A percentile compares a stretch with the other conserved stretches of the same genome.
phyloP scores from a whole-genome alignment of 2,113 vertebrate genomes.

The Mellivora capensis region DNA sequence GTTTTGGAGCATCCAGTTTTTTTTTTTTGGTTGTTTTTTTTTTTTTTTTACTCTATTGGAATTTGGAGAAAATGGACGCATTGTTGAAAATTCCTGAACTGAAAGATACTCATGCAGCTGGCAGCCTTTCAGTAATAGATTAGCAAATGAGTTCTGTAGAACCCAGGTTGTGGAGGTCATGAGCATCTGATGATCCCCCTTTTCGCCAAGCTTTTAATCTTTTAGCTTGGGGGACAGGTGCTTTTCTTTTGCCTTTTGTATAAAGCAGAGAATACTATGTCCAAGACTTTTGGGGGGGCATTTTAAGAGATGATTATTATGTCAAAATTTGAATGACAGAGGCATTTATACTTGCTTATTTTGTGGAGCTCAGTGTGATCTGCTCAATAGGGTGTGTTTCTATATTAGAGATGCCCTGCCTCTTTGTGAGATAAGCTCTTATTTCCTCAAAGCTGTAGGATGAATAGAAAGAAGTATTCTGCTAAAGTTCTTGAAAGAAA shows the following conservation, averaged over 20 bases:
- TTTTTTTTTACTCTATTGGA: background rate
- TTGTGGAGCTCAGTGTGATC: background rate
- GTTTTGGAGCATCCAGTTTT: background rate
- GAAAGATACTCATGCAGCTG: slow-evolving; percentile 20
- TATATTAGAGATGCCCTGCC: background rate
- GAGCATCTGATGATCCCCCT: background rate
- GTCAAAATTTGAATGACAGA: background rate
- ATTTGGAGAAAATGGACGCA: slow-evolving; percentile 55
- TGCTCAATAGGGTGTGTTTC: background rate
- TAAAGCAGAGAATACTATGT: background rate
- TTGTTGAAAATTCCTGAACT: slow-evolving; percentile 50
- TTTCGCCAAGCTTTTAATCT: background rate
- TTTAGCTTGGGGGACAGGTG: background rate
- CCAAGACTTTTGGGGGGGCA: background rate
- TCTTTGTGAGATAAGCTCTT: background rate
- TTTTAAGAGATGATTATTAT: slow-evolving; percentile 30
- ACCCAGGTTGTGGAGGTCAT: background rate
- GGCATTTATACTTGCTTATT: background rate
- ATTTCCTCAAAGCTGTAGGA: background rate
- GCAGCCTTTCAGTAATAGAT: background rate
- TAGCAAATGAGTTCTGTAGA: slow-evolving; percentile 5
- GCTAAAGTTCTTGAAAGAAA: background rate
- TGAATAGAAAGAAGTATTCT: background rate
- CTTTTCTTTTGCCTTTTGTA: background rate
- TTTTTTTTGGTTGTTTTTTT: slow-evolving; percentile 19